Evolutionary conservation across 2,113 vertebrate genomes (phyloP), one percentile per base, ranked within the genome.

Genomic region (Hyla sarda): DNA sequence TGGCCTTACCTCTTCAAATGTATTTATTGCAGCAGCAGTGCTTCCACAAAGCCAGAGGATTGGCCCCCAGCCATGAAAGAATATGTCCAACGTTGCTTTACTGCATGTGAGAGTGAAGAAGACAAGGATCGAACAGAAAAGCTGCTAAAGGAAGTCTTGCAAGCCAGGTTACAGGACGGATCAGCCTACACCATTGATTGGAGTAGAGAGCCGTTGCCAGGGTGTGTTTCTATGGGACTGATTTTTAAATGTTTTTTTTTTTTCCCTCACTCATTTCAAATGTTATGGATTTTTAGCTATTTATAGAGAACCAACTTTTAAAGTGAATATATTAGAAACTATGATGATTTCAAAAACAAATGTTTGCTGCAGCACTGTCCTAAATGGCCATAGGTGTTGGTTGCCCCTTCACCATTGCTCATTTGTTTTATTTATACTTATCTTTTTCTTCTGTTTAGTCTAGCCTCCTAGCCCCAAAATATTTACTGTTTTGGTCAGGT

Each of bases 41-140:
- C 89, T 32, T 89, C 93, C 0, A 89, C 92, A 76, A 97, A 96
- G 88, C 96, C 96, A 0, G 96, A 97, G 16, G 96, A 98, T 74
- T 98, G 97, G 97, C 97, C 97, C 0, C 96, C 95, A 89, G 95
- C 96, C 21, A 98, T 98, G 97, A 98, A 98, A 88, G 97, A 97
- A 77, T 98, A 98, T 0, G 97, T 98, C 47, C 96, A 98, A 87
- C 95, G 97, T 28, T 98, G 97, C 90, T 98, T 98, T 87, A 96
- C 97, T 0, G 96, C 97, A 47, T 98, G 97, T 6, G 97, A 97
- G 89, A 95, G 95, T 0, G 97, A 98, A 82, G 96, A 97, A 76
- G 97, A 98, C 91, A 98, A 98, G 86, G 97, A 98, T 89, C 93
- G 95, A 3, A 98, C 97, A 0, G 97, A 98, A 89, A 97, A 97